Conservation (phyloP, 2,888 invertebrate genomes). For the Nomada lathburiana region DNA sequence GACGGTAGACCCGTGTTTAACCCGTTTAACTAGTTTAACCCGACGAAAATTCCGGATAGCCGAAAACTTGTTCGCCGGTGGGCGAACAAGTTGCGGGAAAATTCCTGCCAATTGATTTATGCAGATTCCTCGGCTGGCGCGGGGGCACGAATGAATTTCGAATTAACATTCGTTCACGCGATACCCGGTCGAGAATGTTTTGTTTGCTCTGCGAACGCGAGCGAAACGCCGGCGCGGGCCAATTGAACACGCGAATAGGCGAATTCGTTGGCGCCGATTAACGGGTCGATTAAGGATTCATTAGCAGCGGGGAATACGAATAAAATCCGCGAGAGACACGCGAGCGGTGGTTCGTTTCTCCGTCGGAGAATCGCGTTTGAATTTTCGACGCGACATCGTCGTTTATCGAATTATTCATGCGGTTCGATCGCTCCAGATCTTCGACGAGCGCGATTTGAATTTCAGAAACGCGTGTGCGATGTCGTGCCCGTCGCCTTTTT, state of each 20-base stretch:
- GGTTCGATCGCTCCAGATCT: slow-evolving; percentile 26
- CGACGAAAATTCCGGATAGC: background rate
- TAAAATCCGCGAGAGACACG: background rate
- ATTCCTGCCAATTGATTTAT: background rate
- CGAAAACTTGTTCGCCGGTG: background rate
- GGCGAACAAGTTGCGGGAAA: background rate
- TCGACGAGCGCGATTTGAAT: slow-evolving; percentile 43
- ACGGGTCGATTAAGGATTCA: slow-evolving; percentile 28
- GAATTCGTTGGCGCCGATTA: slow-evolving; percentile 20
- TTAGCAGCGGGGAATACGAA: slow-evolving; percentile 2
- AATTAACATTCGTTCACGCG: slow-evolving; percentile 9
- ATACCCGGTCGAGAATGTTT: background rate
- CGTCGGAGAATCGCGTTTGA: background rate
- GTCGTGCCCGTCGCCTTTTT: slow-evolving; percentile 4
- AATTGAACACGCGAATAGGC: slow-evolving; percentile 1
- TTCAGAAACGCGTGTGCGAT: slow-evolving; percentile 36
- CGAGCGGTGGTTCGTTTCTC: background rate
- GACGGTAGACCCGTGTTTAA: background rate
- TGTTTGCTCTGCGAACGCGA: background rate
- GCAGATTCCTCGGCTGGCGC: background rate
- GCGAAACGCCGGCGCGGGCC: background rate
- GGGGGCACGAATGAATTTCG: no score
- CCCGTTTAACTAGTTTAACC: background rate
- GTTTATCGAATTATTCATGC: slow-evolving; percentile 57
- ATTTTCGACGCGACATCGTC: slow-evolving; percentile 29